Percentiles rank a stretch among this genome's conserved stretches.
Conservation (phyloP, 2,888 invertebrate species). For the Dascillus cervinus region DNA sequence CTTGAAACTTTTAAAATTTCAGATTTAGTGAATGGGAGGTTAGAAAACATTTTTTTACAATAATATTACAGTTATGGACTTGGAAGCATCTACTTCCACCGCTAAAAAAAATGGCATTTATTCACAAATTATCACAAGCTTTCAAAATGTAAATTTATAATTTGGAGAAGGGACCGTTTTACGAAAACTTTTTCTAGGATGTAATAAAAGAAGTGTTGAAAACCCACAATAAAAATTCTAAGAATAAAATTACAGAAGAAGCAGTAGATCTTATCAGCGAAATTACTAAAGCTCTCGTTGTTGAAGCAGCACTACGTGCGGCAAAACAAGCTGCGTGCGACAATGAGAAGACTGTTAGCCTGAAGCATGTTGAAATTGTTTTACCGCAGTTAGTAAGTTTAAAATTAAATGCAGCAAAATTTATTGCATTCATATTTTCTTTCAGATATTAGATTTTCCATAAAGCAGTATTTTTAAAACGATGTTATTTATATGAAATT, state of each 20-base stretch:
- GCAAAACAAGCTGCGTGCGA: constrained; percentile 46
- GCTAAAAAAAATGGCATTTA: constrained; percentile 1
- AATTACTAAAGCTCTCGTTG: constrained; percentile 47
- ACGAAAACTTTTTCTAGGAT: constrained; percentile 41
- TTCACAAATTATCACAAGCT: constrained; percentile 5
- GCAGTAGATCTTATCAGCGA: constrained; percentile 47
- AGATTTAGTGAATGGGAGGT: no score
- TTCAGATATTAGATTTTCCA: constrained; percentile 50
- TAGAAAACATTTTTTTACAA: no score
- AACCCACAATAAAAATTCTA: constrained; percentile 47
- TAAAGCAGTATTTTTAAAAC: no score
- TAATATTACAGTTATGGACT: no score
- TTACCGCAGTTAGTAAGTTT: constrained; percentile 49
- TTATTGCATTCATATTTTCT: no score
- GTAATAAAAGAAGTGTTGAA: constrained; percentile 49
- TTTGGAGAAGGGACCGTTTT: no score
- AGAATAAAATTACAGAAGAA: constrained; percentile 50
- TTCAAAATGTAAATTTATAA: constrained; percentile 6
- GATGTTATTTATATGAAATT: no score
- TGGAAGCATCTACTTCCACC: neutral
- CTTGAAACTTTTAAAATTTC: no score
- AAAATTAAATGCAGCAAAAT: no score
- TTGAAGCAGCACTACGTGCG: constrained; percentile 49
- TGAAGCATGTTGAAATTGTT: constrained; percentile 50
- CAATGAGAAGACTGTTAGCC: constrained; percentile 42